Base-by-base conservation (phyloP, 2,113 vertebrate genomes). In the Trematocara marginatum region DNA sequence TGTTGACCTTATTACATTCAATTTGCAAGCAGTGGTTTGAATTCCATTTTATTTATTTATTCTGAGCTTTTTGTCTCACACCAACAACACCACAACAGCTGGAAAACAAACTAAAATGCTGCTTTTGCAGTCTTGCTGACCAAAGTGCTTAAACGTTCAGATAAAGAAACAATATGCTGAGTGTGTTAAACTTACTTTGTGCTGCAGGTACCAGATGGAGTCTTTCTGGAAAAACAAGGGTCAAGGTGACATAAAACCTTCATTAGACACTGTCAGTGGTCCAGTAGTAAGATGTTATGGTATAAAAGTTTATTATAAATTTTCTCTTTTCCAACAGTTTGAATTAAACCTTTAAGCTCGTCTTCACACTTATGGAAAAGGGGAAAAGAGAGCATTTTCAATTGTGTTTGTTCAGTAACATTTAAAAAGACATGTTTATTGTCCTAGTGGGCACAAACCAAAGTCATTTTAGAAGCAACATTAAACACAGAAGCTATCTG, bases 11-110 rank as follows among this genome's bases (percentile, higher is more conserved):
- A 64, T 69, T 69, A 42, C 23, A 23, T 69, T 40, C n/a, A 8
- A 69, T 69, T 69, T 42, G 35, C 35, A 42, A 69, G 61, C 35
- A 69, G 10, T 69, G n/a, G n/a, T 42, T 69, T 40, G 35, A 69
- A 42, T 69, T 69, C 0, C 1, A 3, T 69, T 69, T 69, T 69
- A 38, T 40, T 23, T 2, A 69, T 42, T 23, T 69, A 45, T 71
- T 45, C 20, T 71, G 66, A 45, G 40, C 5, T 45, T 26, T 38
- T n/a, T 12, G 7, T 10, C 40, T 26, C 1, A 47, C 2, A 74
- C 40, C 40, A 74, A 26, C 40, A 74, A 4, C 40, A 74, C 40
- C 29, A 26, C 40, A 74, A 4, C 40, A 74, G 66, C 40, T 47
- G 66, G 20, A 10, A 47, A 6, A 69, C 7, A 26, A 69, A 71